phyloP scores from a whole-genome alignment of 2,797 vertebrate genomes.

The Mus minutoides region DNA sequence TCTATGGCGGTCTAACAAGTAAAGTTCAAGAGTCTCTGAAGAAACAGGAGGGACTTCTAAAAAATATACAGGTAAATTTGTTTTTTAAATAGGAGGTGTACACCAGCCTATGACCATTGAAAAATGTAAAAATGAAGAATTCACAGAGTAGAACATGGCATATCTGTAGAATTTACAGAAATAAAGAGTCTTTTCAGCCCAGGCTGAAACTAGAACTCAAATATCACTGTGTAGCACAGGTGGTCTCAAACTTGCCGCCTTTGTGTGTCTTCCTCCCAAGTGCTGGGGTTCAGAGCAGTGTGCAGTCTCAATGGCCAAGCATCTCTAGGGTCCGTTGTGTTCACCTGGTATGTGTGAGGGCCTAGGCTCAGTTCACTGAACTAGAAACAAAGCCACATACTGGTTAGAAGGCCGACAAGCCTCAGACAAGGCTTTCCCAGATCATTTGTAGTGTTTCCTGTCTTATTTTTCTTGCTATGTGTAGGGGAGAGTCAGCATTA shows the following conservation, averaged over 20 bases:
- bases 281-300: neutral
- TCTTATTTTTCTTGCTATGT: neutral
- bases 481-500: neutral
- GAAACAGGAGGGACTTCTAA: slow-evolving; percentile 94
- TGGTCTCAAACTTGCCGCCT: neutral
- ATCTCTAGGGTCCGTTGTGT: too few relatives aligned
- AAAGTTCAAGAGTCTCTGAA: slow-evolving; percentile 93
- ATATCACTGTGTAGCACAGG: neutral
- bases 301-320: too few relatives aligned
- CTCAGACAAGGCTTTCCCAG: neutral
- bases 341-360: neutral
- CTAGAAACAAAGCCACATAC: neutral
- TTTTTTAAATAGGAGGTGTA: neutral
- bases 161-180: neutral
- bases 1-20: slow-evolving; percentile 93
- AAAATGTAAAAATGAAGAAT: neutral
- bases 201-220: neutral
- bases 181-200: neutral
- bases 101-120: neutral
- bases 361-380: neutral
- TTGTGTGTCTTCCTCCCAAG: neutral
- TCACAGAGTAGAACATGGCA: neutral
- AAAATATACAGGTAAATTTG: slow-evolving; percentile 92
- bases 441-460: neutral
- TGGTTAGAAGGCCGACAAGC: neutral